phyloP scores from a whole-genome alignment of 2,113 vertebrate species.

The Labeo rohita region DNA sequence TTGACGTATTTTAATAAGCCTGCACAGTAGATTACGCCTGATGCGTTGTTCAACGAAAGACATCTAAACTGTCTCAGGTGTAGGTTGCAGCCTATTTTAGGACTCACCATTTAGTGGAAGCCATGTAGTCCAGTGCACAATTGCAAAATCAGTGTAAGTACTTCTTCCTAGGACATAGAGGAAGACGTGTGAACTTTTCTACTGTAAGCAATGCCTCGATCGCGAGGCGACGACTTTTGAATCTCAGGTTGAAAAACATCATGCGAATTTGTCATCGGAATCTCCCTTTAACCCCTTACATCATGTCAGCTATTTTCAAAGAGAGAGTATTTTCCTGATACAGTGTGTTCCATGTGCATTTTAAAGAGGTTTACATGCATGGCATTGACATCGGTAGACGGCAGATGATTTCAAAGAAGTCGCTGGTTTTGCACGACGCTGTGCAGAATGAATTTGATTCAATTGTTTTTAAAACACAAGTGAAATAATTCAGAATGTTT shows the following conservation, averaged over 20 bases:
- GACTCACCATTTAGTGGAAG: constrained; percentile 46
- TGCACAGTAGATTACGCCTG: constrained; percentile 35
- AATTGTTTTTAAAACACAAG: constrained; percentile 33
- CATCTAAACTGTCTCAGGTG: constrained; percentile 55
- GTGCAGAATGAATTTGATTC: constrained; percentile 15
- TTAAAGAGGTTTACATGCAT: constrained; percentile 70
- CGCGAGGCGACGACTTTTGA: constrained; percentile 57
- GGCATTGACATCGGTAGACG: constrained; percentile 71
- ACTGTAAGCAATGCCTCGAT: constrained; percentile 57
- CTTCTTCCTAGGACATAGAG: constrained; percentile 21
- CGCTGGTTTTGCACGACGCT: constrained; percentile 8
- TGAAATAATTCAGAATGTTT: constrained; percentile 12
- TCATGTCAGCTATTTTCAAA: constrained; percentile 69
- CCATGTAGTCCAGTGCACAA: constrained; percentile 54
- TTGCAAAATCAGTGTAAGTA: constrained; percentile 43
- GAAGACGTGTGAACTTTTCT: constrained; percentile 39
- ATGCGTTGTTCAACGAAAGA: constrained; percentile 34
- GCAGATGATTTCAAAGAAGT: constrained; percentile 57
- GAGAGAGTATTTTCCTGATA: constrained; percentile 71
- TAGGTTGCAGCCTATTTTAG: constrained; percentile 40
- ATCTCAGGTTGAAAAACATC: constrained; percentile 80
- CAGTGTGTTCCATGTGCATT: constrained; percentile 63
- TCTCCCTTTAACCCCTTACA: constrained; percentile 68
- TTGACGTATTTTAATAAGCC: constrained; percentile 28
- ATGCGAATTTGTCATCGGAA: constrained; percentile 29